A percentile compares a stretch with the other conserved stretches of the same genome.
These are phyloP conservation scores for Pocota personata DNA, from an alignment of 2,888 invertebrate species.

Conservation along the genomic window DNA sequence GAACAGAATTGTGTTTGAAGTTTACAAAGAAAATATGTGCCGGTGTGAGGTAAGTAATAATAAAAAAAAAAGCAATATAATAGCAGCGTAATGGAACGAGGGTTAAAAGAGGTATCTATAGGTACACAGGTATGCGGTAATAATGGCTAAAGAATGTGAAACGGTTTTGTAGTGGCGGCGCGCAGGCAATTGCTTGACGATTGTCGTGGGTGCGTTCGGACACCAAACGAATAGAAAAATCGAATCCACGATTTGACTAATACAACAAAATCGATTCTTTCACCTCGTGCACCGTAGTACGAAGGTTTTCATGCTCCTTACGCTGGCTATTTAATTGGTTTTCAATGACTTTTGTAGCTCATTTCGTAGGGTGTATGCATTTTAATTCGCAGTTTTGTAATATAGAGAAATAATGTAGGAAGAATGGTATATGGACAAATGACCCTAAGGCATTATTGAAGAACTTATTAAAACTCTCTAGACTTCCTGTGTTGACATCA, in stretches of 20 bases:
- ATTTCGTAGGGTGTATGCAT: not conserved
- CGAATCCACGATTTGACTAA: conserved; percentile 37
- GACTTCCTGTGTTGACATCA: too few species aligned
- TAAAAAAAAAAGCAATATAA: conserved; percentile 7
- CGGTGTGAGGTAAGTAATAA: conserved; percentile 41
- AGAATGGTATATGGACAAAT: too few species aligned
- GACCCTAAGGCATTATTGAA: too few species aligned
- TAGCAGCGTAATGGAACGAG: conserved; percentile 22
- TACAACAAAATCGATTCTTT: conserved; percentile 31
- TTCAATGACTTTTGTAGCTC: conserved; percentile 12
- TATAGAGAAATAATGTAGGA: too few species aligned
- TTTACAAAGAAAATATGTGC: conserved; percentile 49
- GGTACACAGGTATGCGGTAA: conserved; percentile 54
- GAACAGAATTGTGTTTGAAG: conserved; percentile 40
- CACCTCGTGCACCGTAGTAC: not conserved
- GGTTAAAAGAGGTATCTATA: conserved; percentile 18
- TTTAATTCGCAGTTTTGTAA: too few species aligned
- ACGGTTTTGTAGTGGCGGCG: conserved; percentile 18
- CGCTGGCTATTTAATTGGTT: conserved; percentile 15
- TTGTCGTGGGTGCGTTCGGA: conserved; percentile 63
- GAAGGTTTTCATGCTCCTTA: conserved; percentile 25
- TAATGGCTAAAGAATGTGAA: conserved; percentile 32
- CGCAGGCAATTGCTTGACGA: not conserved
- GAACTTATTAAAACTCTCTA: too few species aligned
- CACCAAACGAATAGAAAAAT: conserved; percentile 30